A percentile compares a stretch with the other conserved stretches of the same genome.
Conservation (phyloP, 1,140 invertebrate genomes). For the Drosophila bipectinata region DNA sequence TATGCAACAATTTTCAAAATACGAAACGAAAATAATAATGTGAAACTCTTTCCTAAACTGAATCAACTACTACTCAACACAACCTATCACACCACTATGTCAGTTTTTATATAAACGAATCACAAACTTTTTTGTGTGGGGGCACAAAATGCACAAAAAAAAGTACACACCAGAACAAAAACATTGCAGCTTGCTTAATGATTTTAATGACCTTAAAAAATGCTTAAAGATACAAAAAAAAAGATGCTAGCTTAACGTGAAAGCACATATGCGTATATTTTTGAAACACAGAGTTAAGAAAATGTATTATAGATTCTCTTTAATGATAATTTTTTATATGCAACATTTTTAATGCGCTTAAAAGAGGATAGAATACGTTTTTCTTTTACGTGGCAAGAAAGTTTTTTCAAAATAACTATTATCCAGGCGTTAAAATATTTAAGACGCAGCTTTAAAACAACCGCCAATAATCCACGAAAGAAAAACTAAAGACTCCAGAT, state of each 20-base stretch:
- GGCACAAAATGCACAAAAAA: constrained; percentile 30
- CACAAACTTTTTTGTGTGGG: constrained; percentile 43
- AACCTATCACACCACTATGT: constrained; percentile 44
- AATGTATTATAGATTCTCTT: neutral
- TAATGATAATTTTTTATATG: neutral
- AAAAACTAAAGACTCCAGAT: neutral
- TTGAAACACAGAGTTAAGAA: neutral
- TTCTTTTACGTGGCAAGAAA: neutral
- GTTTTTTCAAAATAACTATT: neutral
- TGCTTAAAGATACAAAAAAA: neutral
- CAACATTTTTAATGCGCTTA: neutral
- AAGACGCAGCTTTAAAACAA: neutral
- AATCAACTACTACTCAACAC: constrained; percentile 44
- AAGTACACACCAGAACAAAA: constrained; percentile 9
- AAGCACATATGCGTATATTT: constrained; percentile 3
- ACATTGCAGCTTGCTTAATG: constrained; percentile 3
- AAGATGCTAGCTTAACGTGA: neutral
- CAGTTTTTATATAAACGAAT: constrained; percentile 53
- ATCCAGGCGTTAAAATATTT: no score
- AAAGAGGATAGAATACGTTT: neutral
- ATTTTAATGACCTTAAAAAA: constrained; percentile 1
- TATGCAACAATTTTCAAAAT: constrained; percentile 47
- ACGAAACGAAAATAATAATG: constrained; percentile 25
- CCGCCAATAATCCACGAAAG: neutral
- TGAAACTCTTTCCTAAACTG: constrained; percentile 42